phyloP scores from a whole-genome alignment of 2,797 vertebrate genomes.

The Acanthis flammea region DNA sequence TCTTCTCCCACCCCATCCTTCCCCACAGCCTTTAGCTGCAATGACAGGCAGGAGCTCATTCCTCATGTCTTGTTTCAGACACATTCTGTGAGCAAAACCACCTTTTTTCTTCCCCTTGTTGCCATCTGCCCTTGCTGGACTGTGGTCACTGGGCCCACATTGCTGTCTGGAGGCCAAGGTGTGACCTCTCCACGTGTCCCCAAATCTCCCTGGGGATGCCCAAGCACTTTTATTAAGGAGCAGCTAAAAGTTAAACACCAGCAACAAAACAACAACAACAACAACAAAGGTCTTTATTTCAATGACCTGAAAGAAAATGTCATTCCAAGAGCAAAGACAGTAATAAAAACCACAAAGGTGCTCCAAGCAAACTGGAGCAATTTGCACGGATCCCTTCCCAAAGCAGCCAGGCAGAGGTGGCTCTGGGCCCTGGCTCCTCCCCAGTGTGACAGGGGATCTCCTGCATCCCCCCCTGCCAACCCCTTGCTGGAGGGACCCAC shows the following conservation, averaged over 20 bases:
- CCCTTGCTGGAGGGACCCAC: not conserved
- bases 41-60: not conserved
- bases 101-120: not conserved
- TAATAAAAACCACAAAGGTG: not conserved
- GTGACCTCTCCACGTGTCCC: fast-evolving
- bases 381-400: not conserved
- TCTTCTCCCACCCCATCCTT: not conserved
- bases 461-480: not conserved
- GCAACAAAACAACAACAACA: not conserved
- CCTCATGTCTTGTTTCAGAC: not conserved
- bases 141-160: not conserved
- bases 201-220: not conserved
- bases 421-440: not conserved
- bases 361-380: not conserved
- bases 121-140: not conserved
- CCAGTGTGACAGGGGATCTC: not conserved
- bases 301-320: not conserved
- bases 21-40: not conserved
- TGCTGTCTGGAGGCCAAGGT: not conserved
- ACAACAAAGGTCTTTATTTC: constrained; percentile 31
- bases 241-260: not conserved
- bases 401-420: not conserved
- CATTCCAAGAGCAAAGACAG: not conserved
- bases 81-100: not conserved
- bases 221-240: not conserved